phyloP scores from a whole-genome alignment of 2,888 invertebrate species.

The Marronus borbonicus region DNA sequence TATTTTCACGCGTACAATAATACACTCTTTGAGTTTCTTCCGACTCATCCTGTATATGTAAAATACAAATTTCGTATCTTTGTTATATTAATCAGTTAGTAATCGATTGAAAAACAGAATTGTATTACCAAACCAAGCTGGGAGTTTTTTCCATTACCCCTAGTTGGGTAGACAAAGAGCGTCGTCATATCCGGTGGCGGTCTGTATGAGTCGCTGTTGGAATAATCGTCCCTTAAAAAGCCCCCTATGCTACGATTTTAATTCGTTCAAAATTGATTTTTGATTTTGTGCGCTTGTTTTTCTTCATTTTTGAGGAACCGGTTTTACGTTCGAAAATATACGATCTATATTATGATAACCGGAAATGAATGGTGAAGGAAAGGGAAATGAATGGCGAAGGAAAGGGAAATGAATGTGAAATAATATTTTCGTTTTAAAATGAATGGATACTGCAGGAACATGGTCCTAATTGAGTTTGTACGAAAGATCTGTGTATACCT shows the following conservation, averaged over 20 bases:
- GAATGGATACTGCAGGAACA: no score
- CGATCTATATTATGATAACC: constrained; percentile 7
- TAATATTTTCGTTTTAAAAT: no score
- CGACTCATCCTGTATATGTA: no score
- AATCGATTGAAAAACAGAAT: not conserved
- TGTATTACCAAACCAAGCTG: not conserved
- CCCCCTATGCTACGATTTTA: constrained; percentile 30
- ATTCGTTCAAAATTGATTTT: constrained; percentile 42
- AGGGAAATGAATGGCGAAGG: not conserved
- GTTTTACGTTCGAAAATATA: not conserved
- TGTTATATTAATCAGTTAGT: not conserved
- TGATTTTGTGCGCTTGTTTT: constrained; percentile 25
- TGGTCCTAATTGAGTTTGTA: no score
- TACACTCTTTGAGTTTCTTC: no score
- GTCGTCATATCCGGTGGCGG: constrained; percentile 37
- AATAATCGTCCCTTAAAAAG: constrained; percentile 26
- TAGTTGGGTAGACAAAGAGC: constrained; percentile 22
- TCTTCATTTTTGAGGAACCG: not conserved
- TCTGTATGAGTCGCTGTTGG: constrained; percentile 3
- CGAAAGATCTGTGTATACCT: no score
- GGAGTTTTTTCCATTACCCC: constrained; percentile 10
- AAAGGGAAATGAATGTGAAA: not conserved
- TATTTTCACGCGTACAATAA: no score
- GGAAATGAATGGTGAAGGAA: constrained; percentile 7
- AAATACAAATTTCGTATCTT: no score